Conservation (phyloP, 2,113 vertebrate species). For the Ciconia maguari region DNA sequence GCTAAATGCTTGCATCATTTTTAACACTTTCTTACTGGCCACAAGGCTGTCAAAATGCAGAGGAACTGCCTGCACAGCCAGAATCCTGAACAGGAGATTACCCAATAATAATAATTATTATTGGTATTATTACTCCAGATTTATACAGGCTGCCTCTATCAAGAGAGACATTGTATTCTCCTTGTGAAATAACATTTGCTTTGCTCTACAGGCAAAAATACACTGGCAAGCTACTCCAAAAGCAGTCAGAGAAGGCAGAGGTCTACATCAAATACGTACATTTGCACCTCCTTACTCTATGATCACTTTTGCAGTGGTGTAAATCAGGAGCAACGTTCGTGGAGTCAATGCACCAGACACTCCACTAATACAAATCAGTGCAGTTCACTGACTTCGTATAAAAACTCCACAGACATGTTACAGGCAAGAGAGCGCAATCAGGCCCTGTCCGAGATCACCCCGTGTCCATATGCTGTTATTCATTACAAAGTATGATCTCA, state of each 20-base stretch:
- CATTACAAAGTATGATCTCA: slow-evolving; percentile 20
- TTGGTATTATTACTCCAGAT: neutral
- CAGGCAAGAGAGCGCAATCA: neutral
- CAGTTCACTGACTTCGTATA: neutral
- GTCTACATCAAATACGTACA: neutral
- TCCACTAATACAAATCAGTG: neutral
- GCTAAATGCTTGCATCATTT: slow-evolving; percentile 56
- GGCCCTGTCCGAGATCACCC: neutral
- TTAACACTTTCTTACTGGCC: slow-evolving; percentile 26
- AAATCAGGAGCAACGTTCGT: neutral
- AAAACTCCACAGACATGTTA: neutral
- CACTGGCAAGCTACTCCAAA: neutral
- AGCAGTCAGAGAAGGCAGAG: neutral
- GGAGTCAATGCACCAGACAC: neutral
- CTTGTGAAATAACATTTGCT: slow-evolving; percentile 12
- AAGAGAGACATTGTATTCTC: neutral
- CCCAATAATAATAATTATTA: neutral
- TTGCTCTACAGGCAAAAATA: neutral
- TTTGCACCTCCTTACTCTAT: neutral
- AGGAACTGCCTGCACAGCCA: neutral
- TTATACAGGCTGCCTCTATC: neutral
- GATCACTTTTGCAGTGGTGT: neutral
- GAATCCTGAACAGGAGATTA: slow-evolving; percentile 31
- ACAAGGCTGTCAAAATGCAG: slow-evolving; percentile 29
- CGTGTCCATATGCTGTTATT: slow-evolving; percentile 2